Evolutionary conservation across 2,888 invertebrate species (phyloP).

Genomic region (Ophion ellenae): DNA sequence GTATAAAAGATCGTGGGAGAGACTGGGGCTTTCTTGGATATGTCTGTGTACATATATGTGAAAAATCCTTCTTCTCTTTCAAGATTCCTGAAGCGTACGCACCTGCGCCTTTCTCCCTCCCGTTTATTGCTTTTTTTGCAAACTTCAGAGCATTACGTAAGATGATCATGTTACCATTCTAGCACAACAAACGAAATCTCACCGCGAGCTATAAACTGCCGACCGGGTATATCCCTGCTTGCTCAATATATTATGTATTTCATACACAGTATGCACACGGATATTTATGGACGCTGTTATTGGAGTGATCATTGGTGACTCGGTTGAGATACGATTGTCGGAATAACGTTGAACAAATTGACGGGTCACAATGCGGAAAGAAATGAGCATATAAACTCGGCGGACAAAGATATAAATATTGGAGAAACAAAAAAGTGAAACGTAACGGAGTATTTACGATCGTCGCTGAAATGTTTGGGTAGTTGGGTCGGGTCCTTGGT

Average conservation of each 20-base stretch:
- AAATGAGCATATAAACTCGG: neutral
- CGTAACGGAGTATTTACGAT: too few relatives aligned
- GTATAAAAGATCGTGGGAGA: too few relatives aligned
- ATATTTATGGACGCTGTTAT: neutral
- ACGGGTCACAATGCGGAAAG: neutral
- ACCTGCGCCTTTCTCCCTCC: conserved; percentile 16
- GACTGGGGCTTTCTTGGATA: neutral
- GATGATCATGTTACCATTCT: conserved; percentile 48
- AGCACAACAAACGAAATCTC: conserved; percentile 48
- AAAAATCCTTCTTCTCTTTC: neutral
- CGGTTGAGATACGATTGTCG: conserved; percentile 44
- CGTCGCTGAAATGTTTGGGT: too few relatives aligned
- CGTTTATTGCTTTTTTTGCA: conserved; percentile 8
- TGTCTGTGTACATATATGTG: neutral
- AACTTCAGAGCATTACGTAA: conserved; percentile 36
- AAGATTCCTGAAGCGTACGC: conserved; percentile 23
- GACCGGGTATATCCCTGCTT: neutral
- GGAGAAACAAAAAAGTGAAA: too few relatives aligned
- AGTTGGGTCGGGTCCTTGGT: too few relatives aligned
- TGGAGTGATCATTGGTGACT: conserved; percentile 19
- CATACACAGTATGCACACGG: neutral
- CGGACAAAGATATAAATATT: neutral
- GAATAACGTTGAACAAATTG: conserved; percentile 48
- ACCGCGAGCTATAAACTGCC: conserved; percentile 15
- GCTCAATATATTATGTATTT: conserved; percentile 16